phyloP scores from a whole-genome alignment of 1,140 invertebrate species.

The Drosophila miranda region DNA sequence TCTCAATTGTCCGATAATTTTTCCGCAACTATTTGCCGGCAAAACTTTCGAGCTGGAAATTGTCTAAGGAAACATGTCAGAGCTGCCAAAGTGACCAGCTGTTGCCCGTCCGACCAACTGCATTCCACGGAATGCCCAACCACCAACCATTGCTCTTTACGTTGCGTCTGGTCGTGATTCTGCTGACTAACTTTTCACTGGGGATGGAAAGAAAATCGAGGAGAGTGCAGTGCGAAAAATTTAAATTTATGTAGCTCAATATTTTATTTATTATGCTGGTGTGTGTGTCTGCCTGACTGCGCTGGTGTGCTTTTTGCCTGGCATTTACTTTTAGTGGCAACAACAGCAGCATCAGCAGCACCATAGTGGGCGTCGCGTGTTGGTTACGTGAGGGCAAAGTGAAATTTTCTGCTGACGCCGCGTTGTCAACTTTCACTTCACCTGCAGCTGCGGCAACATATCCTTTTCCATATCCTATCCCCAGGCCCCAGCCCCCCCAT shows the following conservation, averaged over 20 bases:
- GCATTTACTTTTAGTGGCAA: slow-evolving; percentile 65
- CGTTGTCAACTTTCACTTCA: slow-evolving; percentile 78
- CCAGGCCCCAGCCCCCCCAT: not conserved
- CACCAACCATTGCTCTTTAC: slow-evolving; percentile 4
- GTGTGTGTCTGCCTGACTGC: slow-evolving; percentile 47
- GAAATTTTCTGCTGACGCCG: slow-evolving; percentile 70
- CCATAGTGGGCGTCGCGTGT: slow-evolving; percentile 42
- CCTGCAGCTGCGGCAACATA: slow-evolving; percentile 68
- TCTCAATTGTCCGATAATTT: slow-evolving; percentile 40
- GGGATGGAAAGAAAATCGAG: slow-evolving; percentile 14
- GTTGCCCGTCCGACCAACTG: slow-evolving; percentile 23
- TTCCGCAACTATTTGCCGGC: slow-evolving; percentile 43
- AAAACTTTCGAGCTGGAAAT: slow-evolving; percentile 39
- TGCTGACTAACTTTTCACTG: slow-evolving; percentile 70
- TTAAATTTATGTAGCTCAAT: slow-evolving; percentile 76
- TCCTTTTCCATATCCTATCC: slow-evolving; percentile 5
- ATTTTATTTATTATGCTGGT: slow-evolving; percentile 67
- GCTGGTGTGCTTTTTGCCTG: slow-evolving; percentile 53
- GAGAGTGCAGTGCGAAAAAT: slow-evolving; percentile 42
- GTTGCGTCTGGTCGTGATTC: slow-evolving; percentile 39
- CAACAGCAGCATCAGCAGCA: slow-evolving; percentile 20
- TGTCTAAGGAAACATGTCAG: slow-evolving; percentile 38
- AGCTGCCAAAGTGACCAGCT: slow-evolving; percentile 35
- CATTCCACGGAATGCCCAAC: slow-evolving; percentile 4
- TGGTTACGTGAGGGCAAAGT: slow-evolving; percentile 69